Conservation (phyloP, 2,113 vertebrate genomes). For the Percopsis transmontana region DNA sequence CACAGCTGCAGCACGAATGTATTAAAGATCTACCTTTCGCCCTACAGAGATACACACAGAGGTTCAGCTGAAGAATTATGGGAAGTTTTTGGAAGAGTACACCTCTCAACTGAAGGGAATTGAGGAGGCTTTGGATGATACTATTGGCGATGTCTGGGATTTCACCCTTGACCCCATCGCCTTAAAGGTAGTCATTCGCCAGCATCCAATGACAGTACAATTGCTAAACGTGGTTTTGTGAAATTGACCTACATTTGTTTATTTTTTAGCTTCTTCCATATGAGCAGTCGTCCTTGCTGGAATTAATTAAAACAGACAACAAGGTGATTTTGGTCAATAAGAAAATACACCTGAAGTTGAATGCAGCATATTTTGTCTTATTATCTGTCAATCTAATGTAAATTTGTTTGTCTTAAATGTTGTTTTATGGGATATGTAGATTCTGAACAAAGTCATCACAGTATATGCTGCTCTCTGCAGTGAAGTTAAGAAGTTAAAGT, state of each 20-base stretch:
- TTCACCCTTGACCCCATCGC: constrained; percentile 96
- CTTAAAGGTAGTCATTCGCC: constrained; percentile 80
- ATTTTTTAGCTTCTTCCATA: constrained; percentile 89
- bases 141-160: constrained; percentile 97
- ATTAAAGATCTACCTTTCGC: constrained; percentile 20
- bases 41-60: constrained; percentile 95
- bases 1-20: neutral
- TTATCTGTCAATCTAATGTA: neutral
- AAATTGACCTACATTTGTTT: neutral
- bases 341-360: too few species aligned
- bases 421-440: constrained; percentile 67
- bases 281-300: constrained; percentile 93
- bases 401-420: neutral
- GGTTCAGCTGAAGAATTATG: constrained; percentile 96
- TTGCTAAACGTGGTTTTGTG: too few species aligned
- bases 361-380: neutral
- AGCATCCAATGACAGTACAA: neutral
- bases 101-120: constrained; percentile 91
- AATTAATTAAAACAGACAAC: constrained; percentile 98
- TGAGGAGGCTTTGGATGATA: constrained; percentile 94
- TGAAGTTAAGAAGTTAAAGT: constrained; percentile 97
- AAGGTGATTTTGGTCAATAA: constrained; percentile 79
- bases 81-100: constrained; percentile 94
- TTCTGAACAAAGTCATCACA: constrained; percentile 98
- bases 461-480: constrained; percentile 97